These are phyloP conservation scores for Spongilla lacustris DNA, from an alignment of 37 sponge, comb jelly and placozoan genomes.

Conservation along the genomic window DNA sequence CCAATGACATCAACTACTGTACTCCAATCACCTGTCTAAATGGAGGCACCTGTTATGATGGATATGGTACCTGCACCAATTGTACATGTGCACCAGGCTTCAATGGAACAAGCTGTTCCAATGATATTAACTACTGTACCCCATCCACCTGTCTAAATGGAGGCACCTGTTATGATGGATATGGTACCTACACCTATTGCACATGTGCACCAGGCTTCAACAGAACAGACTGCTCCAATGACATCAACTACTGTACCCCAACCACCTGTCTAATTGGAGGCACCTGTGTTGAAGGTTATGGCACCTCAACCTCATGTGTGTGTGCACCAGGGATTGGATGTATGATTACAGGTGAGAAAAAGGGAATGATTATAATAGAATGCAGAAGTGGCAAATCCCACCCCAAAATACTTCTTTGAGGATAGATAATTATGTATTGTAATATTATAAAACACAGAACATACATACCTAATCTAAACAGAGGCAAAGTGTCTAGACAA, in stretches of 20 bases:
- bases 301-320: conserved; percentile 17
- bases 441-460: no score
- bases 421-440: no score
- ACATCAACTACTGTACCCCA: conserved; percentile 14
- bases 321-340: conserved; percentile 16
- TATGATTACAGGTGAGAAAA: neutral
- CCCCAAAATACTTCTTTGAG: neutral
- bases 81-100: conserved; percentile 39
- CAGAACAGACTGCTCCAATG: conserved; percentile 44
- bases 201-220: conserved; percentile 40
- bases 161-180: conserved; percentile 48
- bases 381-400: neutral
- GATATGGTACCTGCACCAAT: neutral
- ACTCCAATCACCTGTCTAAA: conserved; percentile 20
- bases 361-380: no score
- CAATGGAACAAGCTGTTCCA: conserved; percentile 44
- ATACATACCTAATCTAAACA: no score
- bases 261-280: conserved; percentile 55
- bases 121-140: conserved; percentile 26
- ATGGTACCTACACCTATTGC: conserved; percentile 40
- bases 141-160: conserved; percentile 56
- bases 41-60: conserved; percentile 34
- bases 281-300: conserved; percentile 51
- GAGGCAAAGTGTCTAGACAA: no score
- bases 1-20: conserved; percentile 3